Evolutionary conservation across 2,113 vertebrate genomes (phyloP).

Genomic region (Tetrax tetrax): DNA sequence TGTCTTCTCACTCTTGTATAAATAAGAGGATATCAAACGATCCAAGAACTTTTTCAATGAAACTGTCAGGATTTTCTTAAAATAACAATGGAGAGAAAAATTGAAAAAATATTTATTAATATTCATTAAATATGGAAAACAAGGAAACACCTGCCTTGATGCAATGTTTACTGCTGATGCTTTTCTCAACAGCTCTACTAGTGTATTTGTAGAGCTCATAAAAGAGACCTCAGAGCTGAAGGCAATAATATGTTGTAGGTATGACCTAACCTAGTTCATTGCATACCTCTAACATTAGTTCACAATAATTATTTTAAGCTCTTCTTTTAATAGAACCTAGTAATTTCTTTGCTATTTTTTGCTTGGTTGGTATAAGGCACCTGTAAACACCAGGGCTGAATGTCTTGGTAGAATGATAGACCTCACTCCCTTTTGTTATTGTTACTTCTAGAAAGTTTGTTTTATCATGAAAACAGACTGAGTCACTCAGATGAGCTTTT

Average conservation of each 20-base stretch:
- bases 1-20: background rate
- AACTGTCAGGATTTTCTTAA: background rate
- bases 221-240: conserved; percentile 5
- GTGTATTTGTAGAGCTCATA: background rate
- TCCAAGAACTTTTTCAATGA: background rate
- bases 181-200: background rate
- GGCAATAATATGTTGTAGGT: background rate
- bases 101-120: background rate
- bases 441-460: conserved; percentile 2
- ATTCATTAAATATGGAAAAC: background rate
- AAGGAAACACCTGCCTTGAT: background rate
- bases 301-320: conserved; percentile 40
- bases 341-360: conserved; percentile 62
- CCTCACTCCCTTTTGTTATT: background rate
- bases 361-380: background rate
- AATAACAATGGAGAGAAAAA: background rate
- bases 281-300: conserved; percentile 32
- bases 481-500: background rate
- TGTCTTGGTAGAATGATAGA: background rate
- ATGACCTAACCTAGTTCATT: conserved; percentile 7
- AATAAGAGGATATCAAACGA: background rate
- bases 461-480: background rate
- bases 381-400: conserved; percentile 24
- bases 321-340: conserved; percentile 57
- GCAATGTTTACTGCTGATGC: background rate